Evolutionary conservation across 2,888 invertebrate genomes (phyloP).

Genomic region (Lasioglossum figueresi): DNA sequence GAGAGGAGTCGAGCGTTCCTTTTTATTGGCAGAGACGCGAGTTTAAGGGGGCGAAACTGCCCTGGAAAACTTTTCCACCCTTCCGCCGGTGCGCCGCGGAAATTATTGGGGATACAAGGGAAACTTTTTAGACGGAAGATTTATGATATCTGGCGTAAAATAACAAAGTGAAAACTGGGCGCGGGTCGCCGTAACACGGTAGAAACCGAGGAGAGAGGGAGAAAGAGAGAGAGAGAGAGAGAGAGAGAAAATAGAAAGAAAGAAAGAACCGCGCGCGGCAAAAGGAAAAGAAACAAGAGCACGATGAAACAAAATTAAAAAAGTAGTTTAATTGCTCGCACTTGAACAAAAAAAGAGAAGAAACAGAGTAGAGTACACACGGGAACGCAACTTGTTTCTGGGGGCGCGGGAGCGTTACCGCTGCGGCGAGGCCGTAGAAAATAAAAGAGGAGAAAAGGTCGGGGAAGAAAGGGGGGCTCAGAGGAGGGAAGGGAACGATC

Average conservation of each 20-base stretch:
- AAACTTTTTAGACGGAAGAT: conserved; percentile 12
- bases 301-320: conserved; percentile 19
- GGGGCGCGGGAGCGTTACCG: neutral
- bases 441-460: neutral
- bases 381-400: conserved; percentile 2
- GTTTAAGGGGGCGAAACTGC: conserved; percentile 32
- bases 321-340: conserved; percentile 5
- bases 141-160: conserved; percentile 26
- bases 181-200: neutral
- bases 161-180: conserved; percentile 4
- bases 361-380: neutral
- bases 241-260: neutral
- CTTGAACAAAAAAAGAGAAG: neutral
- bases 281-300: neutral
- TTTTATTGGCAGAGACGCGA: conserved; percentile 39
- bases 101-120: conserved; percentile 17
- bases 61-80: conserved; percentile 28
- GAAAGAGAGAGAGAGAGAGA: neutral
- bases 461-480: too few species aligned
- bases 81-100: neutral
- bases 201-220: neutral
- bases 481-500: neutral
- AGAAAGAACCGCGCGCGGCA: neutral
- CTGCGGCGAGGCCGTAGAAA: neutral
- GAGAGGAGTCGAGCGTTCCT: neutral